A percentile compares a stretch with the other conserved stretches of the same genome.
Evolutionary conservation across 2,797 vertebrate species (phyloP).

Genomic region (Hozukius guyotensis): DNA sequence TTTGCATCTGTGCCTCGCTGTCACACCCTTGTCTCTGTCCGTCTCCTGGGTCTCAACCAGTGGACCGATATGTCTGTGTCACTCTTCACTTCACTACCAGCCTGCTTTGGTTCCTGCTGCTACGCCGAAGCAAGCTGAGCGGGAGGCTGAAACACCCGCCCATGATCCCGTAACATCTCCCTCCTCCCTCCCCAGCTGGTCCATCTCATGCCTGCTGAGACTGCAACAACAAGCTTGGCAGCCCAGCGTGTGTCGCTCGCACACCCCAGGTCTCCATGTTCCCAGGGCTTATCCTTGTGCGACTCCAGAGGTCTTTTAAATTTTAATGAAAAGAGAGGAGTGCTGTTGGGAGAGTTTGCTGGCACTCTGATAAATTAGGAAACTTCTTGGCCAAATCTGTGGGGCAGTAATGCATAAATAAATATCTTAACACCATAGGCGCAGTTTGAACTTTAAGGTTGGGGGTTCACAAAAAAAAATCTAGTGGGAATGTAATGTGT

Average conservation of each 20-base stretch:
- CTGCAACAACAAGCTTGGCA: constrained; percentile 49
- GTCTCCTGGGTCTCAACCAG: not conserved
- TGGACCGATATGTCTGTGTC: constrained; percentile 10
- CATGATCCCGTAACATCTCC: constrained; percentile 35
- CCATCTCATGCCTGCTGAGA: constrained; percentile 54
- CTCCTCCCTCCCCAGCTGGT: constrained; percentile 35
- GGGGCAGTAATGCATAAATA: not conserved
- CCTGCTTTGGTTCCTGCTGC: constrained; percentile 23
- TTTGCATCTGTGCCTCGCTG: constrained; percentile 1
- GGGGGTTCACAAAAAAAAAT: not conserved
- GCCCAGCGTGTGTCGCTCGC: constrained; percentile 21
- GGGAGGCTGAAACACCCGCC: constrained; percentile 32
- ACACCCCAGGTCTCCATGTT: constrained; percentile 48
- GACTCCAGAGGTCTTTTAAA: constrained; percentile 52
- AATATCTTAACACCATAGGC: not conserved
- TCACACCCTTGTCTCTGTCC: not conserved
- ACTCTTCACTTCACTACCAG: constrained; percentile 1
- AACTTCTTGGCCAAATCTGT: not conserved
- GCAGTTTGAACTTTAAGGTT: not conserved
- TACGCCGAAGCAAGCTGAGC: constrained; percentile 24
- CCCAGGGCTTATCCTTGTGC: constrained; percentile 44
- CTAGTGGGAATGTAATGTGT: not conserved
- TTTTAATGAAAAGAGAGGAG: constrained; percentile 52
- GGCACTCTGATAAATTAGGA: constrained; percentile 11
- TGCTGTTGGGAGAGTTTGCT: constrained; percentile 7